Conservation (phyloP, 2,113 vertebrate species). For the Mormyrus iriodes region DNA sequence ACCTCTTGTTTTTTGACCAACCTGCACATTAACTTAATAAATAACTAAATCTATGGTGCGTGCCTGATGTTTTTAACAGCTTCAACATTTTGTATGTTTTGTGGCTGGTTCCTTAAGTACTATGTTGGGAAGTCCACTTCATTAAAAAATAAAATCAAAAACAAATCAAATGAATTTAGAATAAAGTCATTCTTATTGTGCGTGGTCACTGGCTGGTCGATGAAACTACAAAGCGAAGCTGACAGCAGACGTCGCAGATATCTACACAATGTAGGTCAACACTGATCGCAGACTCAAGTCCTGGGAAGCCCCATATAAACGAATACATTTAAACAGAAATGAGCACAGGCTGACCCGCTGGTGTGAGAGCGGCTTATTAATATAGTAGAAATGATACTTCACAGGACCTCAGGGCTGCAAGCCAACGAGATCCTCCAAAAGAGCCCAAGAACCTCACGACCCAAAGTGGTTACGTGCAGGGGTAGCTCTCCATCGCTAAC, state of each 20-base stretch:
- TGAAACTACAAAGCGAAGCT: background rate
- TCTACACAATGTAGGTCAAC: background rate
- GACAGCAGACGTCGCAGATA: background rate
- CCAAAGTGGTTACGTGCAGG: slow-evolving; percentile 42
- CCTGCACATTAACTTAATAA: background rate
- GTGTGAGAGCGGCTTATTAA: background rate
- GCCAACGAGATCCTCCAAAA: background rate
- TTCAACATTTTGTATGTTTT: background rate
- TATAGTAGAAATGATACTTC: background rate
- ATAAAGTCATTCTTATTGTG: background rate
- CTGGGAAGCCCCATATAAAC: background rate
- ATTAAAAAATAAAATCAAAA: background rate
- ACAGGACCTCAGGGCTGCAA: background rate
- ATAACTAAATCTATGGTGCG: background rate
- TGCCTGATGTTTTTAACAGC: background rate
- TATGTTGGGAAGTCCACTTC: background rate
- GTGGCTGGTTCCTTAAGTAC: background rate
- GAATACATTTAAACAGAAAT: background rate
- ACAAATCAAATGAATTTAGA: background rate
- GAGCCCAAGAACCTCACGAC: slow-evolving; percentile 28
- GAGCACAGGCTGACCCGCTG: background rate
- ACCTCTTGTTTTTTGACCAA: background rate
- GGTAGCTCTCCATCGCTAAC: slow-evolving; percentile 36
- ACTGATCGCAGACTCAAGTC: background rate
- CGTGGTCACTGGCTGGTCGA: background rate